Base-by-base conservation (phyloP, 2,797 vertebrate species). In the Paratrypauchen microcephalus region DNA sequence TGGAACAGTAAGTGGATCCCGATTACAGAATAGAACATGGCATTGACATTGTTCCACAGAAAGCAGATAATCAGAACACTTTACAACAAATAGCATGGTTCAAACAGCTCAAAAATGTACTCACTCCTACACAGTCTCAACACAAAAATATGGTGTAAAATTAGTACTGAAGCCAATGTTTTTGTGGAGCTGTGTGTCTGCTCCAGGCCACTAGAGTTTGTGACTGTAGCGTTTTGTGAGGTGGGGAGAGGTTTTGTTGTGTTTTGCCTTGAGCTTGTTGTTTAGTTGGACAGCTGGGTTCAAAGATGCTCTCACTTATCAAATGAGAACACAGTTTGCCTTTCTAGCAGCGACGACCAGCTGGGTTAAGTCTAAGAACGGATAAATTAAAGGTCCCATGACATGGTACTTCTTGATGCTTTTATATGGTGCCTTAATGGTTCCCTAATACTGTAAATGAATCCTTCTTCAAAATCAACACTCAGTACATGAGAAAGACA, bases 191-290 rank as follows among this genome's bases (percentile, higher is more conserved):
- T 8, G 69, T 71, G 61, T 74, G 73, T 78, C 78, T 61, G 78
- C 84, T 83, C 57, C 66, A 6, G 82, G 87, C 84, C 78, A 78
- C 61, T 72, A 71, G 63, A 66, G 82, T 72, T 73, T 71, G 65
- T 83, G 78, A 82, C 77, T 56, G 64, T 85, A 83, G 73, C 72
- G 75, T 86, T 88, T 86, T 77, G 83, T 69, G 76, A 86, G 66
- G 78, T 74, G 66, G 62, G 65, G 70, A 85, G 86, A 74, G 85
- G 87, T 83, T 73, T 75, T 76, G 82, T 80, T 75, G 82, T 86
- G 87, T 90, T 89, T 78, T 1, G 86, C 88, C 89, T 59, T 64
- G 21, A 82, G 90, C 81, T 66, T 78, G 72, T 83, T 85, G 79
- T 75, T 78, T 84, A 73, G 86, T 73, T 66, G 78, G 81, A 68